Evolutionary conservation across 2,797 vertebrate species (phyloP), one percentile per base, ranked within the genome.

Genomic region (Pangasius larnaudii): DNA sequence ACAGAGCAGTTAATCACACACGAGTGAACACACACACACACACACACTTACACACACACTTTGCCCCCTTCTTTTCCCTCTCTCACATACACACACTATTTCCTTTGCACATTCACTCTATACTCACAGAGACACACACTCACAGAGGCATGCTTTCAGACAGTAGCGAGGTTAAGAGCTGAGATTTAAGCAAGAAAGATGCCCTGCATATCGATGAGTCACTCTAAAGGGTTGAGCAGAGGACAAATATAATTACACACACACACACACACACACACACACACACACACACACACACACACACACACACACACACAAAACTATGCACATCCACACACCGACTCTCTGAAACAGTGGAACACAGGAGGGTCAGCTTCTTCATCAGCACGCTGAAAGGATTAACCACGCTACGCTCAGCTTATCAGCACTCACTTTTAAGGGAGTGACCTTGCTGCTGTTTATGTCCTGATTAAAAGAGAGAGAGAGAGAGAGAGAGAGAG

Each of bases 371-470:
- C 94, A 94, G 94, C 94, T 93, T 94, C 92, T 95, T 95, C 95
- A 95, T 95, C 95, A 95, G 94, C 92, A 92, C 93, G 94, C 95
- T 95, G 93, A 94, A 95, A 95, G 95, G 96, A 96, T 96, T 96
- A 95, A 95, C 94, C 94, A 92, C 87, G 90, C 92, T 92, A 91
- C 85, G 90, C 93, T 94, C 92, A 90, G 94, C 94, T 95, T 94
- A 95, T 94, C 93, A 92, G 89, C 91, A 88, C 92, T 92, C 94
- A 94, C 91, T 91, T 94, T 94, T 93, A 94, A 95, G 93, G 91
- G 94, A 95, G 92, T 94, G 94, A 96, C 95, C 95, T 96, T 96
- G 95, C 53, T 84, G 91, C 94, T 95, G 95, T 95, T 95, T 95
- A 94, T 94, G 94, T 93, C 93, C 93, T 94, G 93, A 95, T 95